phyloP scores from a whole-genome alignment of 1,140 invertebrate species.

The Drosophila hydei region DNA sequence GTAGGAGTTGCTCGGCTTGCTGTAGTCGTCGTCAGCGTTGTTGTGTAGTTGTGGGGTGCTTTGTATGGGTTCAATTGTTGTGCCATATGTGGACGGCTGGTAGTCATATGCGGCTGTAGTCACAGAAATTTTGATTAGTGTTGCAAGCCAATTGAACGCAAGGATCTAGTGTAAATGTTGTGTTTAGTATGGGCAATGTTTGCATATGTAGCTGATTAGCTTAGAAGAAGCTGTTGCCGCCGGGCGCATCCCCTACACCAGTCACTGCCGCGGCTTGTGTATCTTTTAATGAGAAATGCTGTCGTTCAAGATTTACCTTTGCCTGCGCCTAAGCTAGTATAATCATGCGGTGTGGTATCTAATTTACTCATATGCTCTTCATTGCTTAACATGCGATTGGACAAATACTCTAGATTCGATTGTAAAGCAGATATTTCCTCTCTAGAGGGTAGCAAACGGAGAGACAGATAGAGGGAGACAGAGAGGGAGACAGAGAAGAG shows the following conservation, averaged over 20 bases:
- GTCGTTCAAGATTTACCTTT: slow-evolving; percentile 71
- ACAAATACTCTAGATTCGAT: slow-evolving; percentile 85
- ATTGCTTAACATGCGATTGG: slow-evolving; percentile 84
- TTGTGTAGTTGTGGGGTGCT: slow-evolving; percentile 72
- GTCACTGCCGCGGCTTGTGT: background rate
- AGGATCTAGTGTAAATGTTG: slow-evolving; percentile 1
- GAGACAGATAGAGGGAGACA: slow-evolving; percentile 21
- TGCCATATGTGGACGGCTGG: slow-evolving; percentile 82
- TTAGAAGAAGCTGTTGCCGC: background rate
- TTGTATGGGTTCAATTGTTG: slow-evolving; percentile 76
- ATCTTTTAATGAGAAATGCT: background rate
- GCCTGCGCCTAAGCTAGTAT: slow-evolving; percentile 74
- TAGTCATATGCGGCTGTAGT: slow-evolving; percentile 82
- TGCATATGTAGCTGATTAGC: slow-evolving; percentile 9
- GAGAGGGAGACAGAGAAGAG: slow-evolving; percentile 40
- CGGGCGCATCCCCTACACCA: too few relatives aligned
- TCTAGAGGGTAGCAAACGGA: slow-evolving; percentile 58
- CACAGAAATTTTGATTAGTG: slow-evolving; percentile 72
- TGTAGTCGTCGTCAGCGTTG: slow-evolving; percentile 62
- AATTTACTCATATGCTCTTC: slow-evolving; percentile 80
- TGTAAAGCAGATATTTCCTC: slow-evolving; percentile 86
- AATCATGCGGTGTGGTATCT: slow-evolving; percentile 72
- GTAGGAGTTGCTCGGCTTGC: slow-evolving; percentile 45
- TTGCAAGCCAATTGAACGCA: slow-evolving; percentile 55
- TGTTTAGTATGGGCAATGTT: background rate